These are phyloP conservation scores for Callopanchax toddi DNA, from an alignment of 2,113 vertebrate genomes.

Conservation along the genomic window DNA sequence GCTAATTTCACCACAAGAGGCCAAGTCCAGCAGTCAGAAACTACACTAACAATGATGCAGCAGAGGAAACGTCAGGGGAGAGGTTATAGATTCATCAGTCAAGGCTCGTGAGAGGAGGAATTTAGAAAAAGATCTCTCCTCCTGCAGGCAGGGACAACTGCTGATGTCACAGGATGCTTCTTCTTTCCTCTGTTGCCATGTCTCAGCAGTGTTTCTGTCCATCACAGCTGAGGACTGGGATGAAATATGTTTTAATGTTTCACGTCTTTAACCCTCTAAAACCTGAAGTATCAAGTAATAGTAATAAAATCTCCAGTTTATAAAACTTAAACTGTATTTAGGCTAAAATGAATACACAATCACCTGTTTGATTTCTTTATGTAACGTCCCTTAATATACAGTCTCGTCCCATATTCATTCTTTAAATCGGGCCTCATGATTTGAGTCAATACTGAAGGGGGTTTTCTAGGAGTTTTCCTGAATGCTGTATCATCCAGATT, in stretches of 20 bases:
- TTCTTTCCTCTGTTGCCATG: not conserved
- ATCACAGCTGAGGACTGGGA: not conserved
- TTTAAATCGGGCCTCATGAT: no score
- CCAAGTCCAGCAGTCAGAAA: conserved; percentile 5
- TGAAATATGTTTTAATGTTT: conserved; percentile 1
- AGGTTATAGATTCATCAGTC: conserved; percentile 34
- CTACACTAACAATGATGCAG: not conserved
- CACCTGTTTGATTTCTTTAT: no score
- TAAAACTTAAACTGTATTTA: no score
- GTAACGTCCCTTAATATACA: no score
- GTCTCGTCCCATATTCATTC: no score
- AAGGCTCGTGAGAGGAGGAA: conserved; percentile 31
- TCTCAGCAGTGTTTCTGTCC: conserved; percentile 20
- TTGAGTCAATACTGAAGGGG: no score
- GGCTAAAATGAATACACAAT: no score
- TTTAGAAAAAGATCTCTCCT: conserved; percentile 59
- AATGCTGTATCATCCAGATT: no score
- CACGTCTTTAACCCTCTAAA: not conserved
- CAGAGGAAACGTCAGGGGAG: not conserved
- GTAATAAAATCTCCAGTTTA: no score
- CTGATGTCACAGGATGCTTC: conserved; percentile 59
- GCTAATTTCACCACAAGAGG: conserved; percentile 2
- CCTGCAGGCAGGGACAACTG: conserved; percentile 46
- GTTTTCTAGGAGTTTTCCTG: no score
- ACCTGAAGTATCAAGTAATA: no score